Evolutionary conservation across 1,140 invertebrate species (phyloP).

Genomic region (Atta cephalotes): DNA sequence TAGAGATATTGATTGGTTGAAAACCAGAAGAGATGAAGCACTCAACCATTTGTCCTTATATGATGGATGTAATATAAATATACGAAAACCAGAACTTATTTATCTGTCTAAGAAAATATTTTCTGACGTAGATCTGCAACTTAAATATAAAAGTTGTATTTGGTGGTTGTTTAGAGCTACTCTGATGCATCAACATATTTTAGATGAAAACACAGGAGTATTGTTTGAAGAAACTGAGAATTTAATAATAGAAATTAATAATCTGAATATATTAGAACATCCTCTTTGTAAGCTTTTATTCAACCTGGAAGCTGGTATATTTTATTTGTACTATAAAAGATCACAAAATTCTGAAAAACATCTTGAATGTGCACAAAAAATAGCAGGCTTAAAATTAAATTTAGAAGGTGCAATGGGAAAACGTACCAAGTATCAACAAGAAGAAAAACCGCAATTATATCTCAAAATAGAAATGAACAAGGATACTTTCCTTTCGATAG

Average conservation of each 20-base stretch:
- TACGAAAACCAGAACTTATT: slow-evolving; percentile 89
- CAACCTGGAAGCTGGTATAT: slow-evolving; percentile 91
- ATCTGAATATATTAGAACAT: slow-evolving; percentile 82
- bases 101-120: slow-evolving; percentile 90
- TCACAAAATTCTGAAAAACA: slow-evolving; percentile 89
- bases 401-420: slow-evolving; percentile 92
- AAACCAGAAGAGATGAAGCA: slow-evolving; percentile 88
- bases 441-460: slow-evolving; percentile 93
- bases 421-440: slow-evolving; percentile 95
- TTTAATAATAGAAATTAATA: slow-evolving; percentile 86
- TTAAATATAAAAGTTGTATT: slow-evolving; percentile 84
- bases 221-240: slow-evolving; percentile 89
- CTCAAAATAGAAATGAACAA: slow-evolving; percentile 88
- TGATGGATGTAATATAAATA: slow-evolving; percentile 87
- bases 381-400: slow-evolving; percentile 89
- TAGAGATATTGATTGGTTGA: slow-evolving; percentile 83
- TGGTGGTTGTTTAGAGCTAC: slow-evolving; percentile 93
- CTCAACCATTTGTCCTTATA: slow-evolving; percentile 73
- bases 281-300: slow-evolving; percentile 88
- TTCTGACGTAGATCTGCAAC: slow-evolving; percentile 82
- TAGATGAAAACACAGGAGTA: slow-evolving; percentile 90
- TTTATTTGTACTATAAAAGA: slow-evolving; percentile 92
- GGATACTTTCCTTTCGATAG: slow-evolving; percentile 77
- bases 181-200: slow-evolving; percentile 90
- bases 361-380: slow-evolving; percentile 88